These are phyloP conservation scores for Coilia nasus DNA, from an alignment of 2,797 vertebrate species.

Conservation along the genomic window DNA sequence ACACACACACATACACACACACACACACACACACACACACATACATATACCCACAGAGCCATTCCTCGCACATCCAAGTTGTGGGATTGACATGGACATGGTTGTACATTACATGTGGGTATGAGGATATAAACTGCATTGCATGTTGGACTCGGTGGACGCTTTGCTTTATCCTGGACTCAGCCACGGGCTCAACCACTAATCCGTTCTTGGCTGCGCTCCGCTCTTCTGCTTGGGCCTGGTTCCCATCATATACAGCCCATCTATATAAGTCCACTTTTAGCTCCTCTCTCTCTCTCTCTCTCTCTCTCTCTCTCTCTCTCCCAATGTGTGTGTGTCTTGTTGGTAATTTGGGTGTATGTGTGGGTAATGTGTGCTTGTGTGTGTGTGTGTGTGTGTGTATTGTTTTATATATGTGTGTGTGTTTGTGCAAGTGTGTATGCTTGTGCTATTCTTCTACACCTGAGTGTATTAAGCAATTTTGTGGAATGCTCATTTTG, in stretches of 20 bases:
- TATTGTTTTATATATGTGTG: neutral
- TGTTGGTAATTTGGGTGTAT: neutral
- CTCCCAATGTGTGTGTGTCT: neutral
- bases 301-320: neutral
- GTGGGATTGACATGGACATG: neutral
- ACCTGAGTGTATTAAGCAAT: constrained; percentile 19
- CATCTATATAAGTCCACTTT: neutral
- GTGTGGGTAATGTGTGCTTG: neutral
- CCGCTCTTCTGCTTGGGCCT: neutral
- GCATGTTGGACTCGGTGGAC: neutral
- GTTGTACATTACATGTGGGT: neutral
- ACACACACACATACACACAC: neutral
- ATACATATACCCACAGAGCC: neutral
- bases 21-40: neutral
- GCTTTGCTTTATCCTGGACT: constrained; percentile 3
- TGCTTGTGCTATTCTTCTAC: neutral
- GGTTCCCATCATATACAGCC: constrained; percentile 18
- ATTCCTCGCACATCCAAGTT: neutral
- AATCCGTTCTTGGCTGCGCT: constrained; percentile 15
- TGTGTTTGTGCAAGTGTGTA: neutral
- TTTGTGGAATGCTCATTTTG: neutral
- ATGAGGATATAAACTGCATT: neutral
- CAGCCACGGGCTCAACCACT: constrained; percentile 16
- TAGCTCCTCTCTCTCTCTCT: neutral
- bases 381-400: constrained; percentile 17